Conservation (phyloP, 1,140 invertebrate species). For the Drosophila novamexicana region DNA sequence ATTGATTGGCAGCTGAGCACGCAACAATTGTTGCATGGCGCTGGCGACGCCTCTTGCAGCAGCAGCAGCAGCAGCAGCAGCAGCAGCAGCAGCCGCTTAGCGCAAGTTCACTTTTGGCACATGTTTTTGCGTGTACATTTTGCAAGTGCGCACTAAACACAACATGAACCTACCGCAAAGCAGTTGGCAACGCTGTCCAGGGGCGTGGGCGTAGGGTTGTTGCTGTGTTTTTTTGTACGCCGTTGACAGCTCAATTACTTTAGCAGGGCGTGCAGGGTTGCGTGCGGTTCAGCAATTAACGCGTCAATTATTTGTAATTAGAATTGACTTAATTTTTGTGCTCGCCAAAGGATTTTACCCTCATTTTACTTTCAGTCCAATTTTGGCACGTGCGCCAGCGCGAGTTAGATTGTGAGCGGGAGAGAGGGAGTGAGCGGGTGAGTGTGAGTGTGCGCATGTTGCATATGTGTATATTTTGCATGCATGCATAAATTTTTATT, state of each 20-base stretch:
- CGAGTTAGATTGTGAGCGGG: background rate
- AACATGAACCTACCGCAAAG: conserved; percentile 25
- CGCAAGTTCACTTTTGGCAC: conserved; percentile 34
- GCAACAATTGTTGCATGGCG: conserved; percentile 79
- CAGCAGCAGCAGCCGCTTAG: conserved; percentile 5
- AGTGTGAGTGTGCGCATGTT: conserved; percentile 8
- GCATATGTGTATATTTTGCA: conserved; percentile 61
- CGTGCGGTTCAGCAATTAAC: conserved; percentile 70
- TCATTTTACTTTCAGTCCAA: conserved; percentile 15
- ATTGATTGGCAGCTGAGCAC: conserved; percentile 78
- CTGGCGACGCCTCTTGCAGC: conserved; percentile 17
- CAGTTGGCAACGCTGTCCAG: conserved; percentile 38
- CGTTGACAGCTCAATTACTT: conserved; percentile 77
- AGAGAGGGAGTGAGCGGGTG: background rate
- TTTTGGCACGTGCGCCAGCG: conserved; percentile 57
- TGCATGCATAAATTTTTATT: conserved; percentile 70
- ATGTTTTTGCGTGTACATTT: conserved; percentile 23
- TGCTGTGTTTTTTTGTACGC: background rate
- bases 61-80: conserved; percentile 3
- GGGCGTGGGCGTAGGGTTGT: conserved; percentile 21
- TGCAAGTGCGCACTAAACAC: conserved; percentile 7
- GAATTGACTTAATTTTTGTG: conserved; percentile 70
- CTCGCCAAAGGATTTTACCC: conserved; percentile 53
- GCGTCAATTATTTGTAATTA: conserved; percentile 79
- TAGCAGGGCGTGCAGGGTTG: conserved; percentile 42